A percentile compares a stretch with the other conserved stretches of the same genome.
Conservation (phyloP, 2,113 vertebrate genomes). For the Galemys pyrenaicus region DNA sequence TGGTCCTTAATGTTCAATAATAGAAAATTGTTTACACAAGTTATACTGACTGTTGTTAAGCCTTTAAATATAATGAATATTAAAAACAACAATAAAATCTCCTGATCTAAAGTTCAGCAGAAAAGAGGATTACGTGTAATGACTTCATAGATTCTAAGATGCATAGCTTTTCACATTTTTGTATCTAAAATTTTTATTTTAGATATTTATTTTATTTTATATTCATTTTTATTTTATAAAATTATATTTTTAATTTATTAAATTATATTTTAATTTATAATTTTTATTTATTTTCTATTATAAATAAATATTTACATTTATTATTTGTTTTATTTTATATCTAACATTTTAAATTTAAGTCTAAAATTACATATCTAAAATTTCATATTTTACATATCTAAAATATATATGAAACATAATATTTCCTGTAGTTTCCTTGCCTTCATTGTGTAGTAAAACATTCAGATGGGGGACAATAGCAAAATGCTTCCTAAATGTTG, state of each 20-base stretch:
- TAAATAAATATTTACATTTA: too few species aligned
- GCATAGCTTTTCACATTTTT: constrained; percentile 7
- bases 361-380: neutral
- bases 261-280: too few species aligned
- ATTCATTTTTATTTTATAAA: too few species aligned
- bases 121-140: neutral
- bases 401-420: neutral
- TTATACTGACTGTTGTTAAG: neutral
- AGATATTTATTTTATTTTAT: too few species aligned
- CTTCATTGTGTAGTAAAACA: neutral
- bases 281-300: too few species aligned
- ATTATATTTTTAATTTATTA: too few species aligned
- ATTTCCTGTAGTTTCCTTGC: neutral
- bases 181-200: too few species aligned
- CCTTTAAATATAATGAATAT: neutral
- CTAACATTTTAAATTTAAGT: too few species aligned
- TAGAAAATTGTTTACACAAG: constrained; percentile 19
- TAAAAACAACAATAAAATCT: neutral
- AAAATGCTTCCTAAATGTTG: neutral
- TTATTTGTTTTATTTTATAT: too few species aligned
- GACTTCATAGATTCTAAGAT: neutral
- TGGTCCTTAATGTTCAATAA: neutral
- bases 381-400: too few species aligned
- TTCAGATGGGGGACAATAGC: neutral
- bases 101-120: neutral